Conservation (phyloP, 2,797 vertebrate species). For the Morus bassanus region DNA sequence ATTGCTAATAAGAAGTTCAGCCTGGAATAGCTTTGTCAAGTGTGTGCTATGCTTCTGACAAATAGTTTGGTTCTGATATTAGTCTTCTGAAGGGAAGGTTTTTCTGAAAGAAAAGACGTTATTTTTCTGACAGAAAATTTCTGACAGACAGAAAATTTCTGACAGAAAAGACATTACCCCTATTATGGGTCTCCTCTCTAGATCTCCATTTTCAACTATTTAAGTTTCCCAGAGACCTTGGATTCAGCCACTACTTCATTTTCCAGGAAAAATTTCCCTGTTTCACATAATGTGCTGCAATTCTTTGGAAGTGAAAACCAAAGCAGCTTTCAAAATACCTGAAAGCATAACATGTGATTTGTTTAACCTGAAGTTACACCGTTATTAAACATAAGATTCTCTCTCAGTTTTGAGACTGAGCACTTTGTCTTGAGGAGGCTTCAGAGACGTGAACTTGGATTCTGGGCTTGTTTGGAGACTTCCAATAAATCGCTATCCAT, state of each 20-base stretch:
- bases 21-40: background rate
- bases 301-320: background rate
- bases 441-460: background rate
- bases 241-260: background rate
- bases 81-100: background rate
- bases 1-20: background rate
- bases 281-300: accelerated
- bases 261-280: background rate
- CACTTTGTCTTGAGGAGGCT: background rate
- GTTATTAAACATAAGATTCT: accelerated
- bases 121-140: too few species aligned
- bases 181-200: background rate
- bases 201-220: background rate
- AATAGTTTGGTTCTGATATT: background rate
- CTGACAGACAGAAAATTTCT: too few species aligned
- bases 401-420: background rate
- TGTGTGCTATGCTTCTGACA: background rate
- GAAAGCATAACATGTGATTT: accelerated
- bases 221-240: background rate
- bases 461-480: background rate
- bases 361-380: background rate
- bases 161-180: background rate
- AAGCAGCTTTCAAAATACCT: background rate
- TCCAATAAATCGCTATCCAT: accelerated
- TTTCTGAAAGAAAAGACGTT: background rate